These are phyloP conservation scores for Tupiocoris notatus DNA, from an alignment of 2,888 invertebrate species.

Conservation along the genomic window DNA sequence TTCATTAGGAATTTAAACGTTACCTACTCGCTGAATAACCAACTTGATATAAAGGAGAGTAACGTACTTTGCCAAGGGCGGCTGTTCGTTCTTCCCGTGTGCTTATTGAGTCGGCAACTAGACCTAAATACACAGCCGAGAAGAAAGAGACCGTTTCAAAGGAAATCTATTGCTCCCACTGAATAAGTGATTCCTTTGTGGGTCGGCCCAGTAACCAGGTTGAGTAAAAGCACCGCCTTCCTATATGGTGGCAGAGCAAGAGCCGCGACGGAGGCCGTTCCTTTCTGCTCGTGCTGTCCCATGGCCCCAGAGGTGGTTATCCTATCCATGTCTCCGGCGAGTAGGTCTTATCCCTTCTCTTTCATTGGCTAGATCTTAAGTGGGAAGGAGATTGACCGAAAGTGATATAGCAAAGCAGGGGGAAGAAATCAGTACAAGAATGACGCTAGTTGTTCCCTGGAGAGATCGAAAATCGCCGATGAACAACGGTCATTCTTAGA, in stretches of 20 bases:
- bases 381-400: not conserved
- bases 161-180: constrained; percentile 32
- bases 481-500: too few relatives aligned
- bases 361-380: not conserved
- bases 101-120: constrained; percentile 26
- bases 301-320: not conserved
- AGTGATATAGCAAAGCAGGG: not conserved
- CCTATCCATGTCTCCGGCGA: not conserved
- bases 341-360: not conserved
- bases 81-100: not conserved
- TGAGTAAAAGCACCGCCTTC: not conserved
- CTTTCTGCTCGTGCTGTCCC: not conserved
- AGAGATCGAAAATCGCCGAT: not conserved
- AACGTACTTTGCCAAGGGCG: not conserved
- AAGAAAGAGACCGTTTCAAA: constrained; percentile 10
- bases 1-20: not conserved
- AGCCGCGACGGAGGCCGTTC: not conserved
- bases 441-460: not conserved
- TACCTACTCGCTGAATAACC: not conserved
- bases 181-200: constrained; percentile 34
- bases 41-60: not conserved
- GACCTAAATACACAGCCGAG: constrained; percentile 15
- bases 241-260: too few relatives aligned
- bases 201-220: not conserved
- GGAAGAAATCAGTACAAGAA: not conserved